A percentile compares a stretch with the other conserved stretches of the same genome.
phyloP scores from a whole-genome alignment of 2,888 invertebrate genomes.

The Sphecodes monilicornis region DNA sequence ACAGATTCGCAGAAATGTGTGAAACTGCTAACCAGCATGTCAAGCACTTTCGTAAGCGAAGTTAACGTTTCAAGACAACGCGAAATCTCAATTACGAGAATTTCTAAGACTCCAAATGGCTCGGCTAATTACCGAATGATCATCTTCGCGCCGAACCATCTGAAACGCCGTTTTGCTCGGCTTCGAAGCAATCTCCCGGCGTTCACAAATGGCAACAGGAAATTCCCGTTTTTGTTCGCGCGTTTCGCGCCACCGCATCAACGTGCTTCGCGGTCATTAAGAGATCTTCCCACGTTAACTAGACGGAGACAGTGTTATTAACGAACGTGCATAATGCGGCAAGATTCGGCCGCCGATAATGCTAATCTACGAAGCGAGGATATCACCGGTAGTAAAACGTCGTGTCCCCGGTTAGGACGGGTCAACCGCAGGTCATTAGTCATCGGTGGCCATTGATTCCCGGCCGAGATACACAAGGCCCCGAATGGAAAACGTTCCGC shows the following conservation, averaged over 20 bases:
- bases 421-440: slow-evolving; percentile 57
- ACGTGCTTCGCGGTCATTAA: slow-evolving; percentile 65
- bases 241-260: slow-evolving; percentile 52
- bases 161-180: slow-evolving; percentile 4
- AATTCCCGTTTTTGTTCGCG: slow-evolving; percentile 68
- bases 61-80: neutral
- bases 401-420: slow-evolving; percentile 45
- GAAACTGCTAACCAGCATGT: neutral
- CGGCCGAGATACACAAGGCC: slow-evolving; percentile 14
- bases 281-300: slow-evolving; percentile 74
- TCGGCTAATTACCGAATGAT: slow-evolving; percentile 65
- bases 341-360: slow-evolving; percentile 47
- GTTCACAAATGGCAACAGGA: slow-evolving; percentile 74
- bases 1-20: neutral
- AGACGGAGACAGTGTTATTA: slow-evolving; percentile 45
- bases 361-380: slow-evolving; percentile 36
- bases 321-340: slow-evolving; percentile 50
- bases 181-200: slow-evolving; percentile 10
- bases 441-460: slow-evolving; percentile 46
- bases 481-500: neutral
- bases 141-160: slow-evolving; percentile 31
- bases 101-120: neutral
- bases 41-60: neutral
- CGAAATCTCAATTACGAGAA: neutral
- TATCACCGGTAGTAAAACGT: slow-evolving; percentile 42